Base-by-base conservation (phyloP, 2,797 vertebrate genomes). In the Serranus cabrilla region DNA sequence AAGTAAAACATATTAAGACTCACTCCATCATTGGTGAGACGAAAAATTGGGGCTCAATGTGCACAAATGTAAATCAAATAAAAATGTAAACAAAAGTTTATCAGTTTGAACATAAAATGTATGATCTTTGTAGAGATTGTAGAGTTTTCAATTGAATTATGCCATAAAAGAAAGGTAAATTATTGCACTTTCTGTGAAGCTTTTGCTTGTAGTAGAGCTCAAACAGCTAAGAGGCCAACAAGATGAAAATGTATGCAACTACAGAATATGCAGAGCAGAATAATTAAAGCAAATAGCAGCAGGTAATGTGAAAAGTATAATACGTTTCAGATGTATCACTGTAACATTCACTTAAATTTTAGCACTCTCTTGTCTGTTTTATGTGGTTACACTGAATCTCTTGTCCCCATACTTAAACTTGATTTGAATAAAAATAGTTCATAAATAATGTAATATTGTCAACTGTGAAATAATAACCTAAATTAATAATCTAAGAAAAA, bases 391-490 rank as follows among this genome's bases (percentile, higher is more conserved):
- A 27, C 8, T 42, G 43, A 60, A 51, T 45, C 39, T 40, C 20
- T 25, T 11, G 5, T 51, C 27, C 27, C 6, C 27, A 34, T 34
- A 37, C 20, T 39, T 18, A 51, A 50, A 43, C 18, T 17, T 42
- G 2, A 50, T 20, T 12, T 31, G 11, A 47, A 6, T 1, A 37
- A 58, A 40, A 46, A 17, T 0, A 17, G 31, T 50, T 43, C 0
- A 11, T 6, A 42, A 34, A 52, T 20, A 47, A 62, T 31, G 25
- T 47, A 10, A 31, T 14, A n/a, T 8, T 27, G 9, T 20, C 27
- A 51, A 21, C 42, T 43, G 45, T 57, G 31, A 74, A 49, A 62
- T 17, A 39, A 50, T 21, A 57, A 59, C n/a, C 9, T n/a, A 5
- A 31, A 57, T 8, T 2, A 34, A 40, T 31, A 52, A 72, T 14